Conservation (phyloP, 2,797 vertebrate genomes). For the Sebastes paucispinis region DNA sequence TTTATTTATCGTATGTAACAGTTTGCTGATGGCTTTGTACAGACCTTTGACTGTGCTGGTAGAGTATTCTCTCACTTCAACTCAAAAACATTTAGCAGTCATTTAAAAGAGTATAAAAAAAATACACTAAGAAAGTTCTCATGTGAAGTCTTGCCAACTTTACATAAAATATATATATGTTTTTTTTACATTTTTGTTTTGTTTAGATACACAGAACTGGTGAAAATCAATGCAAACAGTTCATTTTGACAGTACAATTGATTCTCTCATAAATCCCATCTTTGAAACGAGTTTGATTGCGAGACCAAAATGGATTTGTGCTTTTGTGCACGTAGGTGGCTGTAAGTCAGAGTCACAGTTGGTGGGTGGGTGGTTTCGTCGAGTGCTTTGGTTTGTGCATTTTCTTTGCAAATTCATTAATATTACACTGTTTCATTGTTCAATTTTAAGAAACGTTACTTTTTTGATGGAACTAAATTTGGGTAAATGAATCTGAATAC, state of each 20-base stretch:
- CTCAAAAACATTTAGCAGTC: neutral
- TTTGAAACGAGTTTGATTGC: neutral
- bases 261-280: too few relatives aligned
- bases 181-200: neutral
- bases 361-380: neutral
- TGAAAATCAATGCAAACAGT: neutral
- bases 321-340: neutral
- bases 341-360: conserved; percentile 1
- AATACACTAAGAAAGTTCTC: neutral
- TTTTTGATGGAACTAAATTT: neutral
- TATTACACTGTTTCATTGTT: neutral
- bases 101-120: neutral
- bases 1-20: neutral
- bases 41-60: neutral
- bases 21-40: neutral
- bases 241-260: neutral
- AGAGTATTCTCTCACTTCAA: neutral
- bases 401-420: neutral
- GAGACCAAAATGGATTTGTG: neutral
- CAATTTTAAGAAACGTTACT: neutral
- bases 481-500: neutral
- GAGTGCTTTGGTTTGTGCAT: neutral
- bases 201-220: neutral
- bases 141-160: too few relatives aligned
- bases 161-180: too few relatives aligned